Percentiles rank a stretch among this genome's conserved stretches.
Conservation (phyloP, 1,140 invertebrate species). For the Bombus ignitus region DNA sequence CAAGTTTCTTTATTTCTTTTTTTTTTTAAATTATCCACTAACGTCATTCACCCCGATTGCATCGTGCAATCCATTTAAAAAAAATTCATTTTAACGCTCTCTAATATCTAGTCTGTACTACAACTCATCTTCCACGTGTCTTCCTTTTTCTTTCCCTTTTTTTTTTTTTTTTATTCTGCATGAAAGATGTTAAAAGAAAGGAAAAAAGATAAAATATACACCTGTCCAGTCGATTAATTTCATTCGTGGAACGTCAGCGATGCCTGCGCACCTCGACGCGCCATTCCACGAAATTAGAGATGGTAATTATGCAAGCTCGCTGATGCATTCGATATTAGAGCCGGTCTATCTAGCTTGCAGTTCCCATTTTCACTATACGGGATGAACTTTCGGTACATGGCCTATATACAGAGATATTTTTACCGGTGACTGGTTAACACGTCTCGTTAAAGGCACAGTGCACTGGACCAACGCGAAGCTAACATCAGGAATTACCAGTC, state of each 20-base stretch:
- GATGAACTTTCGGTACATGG: not conserved
- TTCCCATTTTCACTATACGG: not conserved
- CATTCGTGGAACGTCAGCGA: constrained; percentile 15
- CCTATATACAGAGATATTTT: constrained; percentile 41
- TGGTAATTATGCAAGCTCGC: constrained; percentile 11
- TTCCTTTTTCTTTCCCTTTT: not conserved
- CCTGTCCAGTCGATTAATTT: constrained; percentile 7
- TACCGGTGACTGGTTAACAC: constrained; percentile 32
- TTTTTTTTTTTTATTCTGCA: no score
- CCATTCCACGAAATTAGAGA: not conserved
- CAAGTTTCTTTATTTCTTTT: no score
- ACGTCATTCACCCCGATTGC: not conserved
- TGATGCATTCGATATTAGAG: not conserved
- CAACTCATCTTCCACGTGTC: not conserved
- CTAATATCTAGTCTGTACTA: not conserved
- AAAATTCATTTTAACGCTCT: not conserved
- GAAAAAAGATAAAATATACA: not conserved
- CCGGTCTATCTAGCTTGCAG: not conserved
- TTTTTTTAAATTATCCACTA: not conserved
- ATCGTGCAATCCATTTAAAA: not conserved
- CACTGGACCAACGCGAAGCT: constrained; percentile 33
- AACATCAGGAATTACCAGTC: constrained; percentile 9
- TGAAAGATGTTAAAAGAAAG: not conserved
- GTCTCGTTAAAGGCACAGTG: constrained; percentile 18
- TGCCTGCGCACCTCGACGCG: not conserved